Conservation (phyloP, 2,113 vertebrate genomes). For the Bufo gargarizans region DNA sequence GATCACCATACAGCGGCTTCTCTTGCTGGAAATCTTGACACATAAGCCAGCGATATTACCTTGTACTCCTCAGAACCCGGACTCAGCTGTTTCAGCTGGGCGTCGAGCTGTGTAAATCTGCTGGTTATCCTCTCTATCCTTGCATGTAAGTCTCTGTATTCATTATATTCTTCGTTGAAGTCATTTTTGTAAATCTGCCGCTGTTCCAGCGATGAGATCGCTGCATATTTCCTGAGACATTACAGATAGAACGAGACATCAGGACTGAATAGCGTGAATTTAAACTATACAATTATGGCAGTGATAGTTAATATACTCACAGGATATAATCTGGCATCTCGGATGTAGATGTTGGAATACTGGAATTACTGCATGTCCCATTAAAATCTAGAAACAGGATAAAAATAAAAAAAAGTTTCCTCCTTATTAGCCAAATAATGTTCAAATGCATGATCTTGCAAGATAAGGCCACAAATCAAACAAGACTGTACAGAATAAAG, state of each 20-base stretch:
- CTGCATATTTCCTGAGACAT: constrained; percentile 82
- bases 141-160: constrained; percentile 90
- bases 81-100: constrained; percentile 88
- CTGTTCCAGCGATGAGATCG: constrained; percentile 89
- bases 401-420: not conserved
- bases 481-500: too few species aligned
- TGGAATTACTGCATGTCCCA: constrained; percentile 84
- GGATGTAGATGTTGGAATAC: constrained; percentile 81
- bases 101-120: constrained; percentile 90
- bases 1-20: too few species aligned
- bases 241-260: not conserved
- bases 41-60: constrained; percentile 68
- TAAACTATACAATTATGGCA: not conserved
- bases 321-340: constrained; percentile 90
- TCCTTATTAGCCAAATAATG: too few species aligned
- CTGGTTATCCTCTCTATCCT: constrained; percentile 93
- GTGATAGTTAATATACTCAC: constrained; percentile 75
- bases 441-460: too few species aligned
- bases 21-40: too few species aligned
- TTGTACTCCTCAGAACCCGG: constrained; percentile 93
- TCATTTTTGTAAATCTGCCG: constrained; percentile 96
- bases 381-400: constrained; percentile 74
- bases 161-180: constrained; percentile 92
- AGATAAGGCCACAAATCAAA: too few species aligned
- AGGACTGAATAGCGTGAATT: not conserved